Evolutionary conservation across 35 echinoderm and acorn worm genomes (phyloP).

Genomic region (Ophiothrix spiculata): DNA sequence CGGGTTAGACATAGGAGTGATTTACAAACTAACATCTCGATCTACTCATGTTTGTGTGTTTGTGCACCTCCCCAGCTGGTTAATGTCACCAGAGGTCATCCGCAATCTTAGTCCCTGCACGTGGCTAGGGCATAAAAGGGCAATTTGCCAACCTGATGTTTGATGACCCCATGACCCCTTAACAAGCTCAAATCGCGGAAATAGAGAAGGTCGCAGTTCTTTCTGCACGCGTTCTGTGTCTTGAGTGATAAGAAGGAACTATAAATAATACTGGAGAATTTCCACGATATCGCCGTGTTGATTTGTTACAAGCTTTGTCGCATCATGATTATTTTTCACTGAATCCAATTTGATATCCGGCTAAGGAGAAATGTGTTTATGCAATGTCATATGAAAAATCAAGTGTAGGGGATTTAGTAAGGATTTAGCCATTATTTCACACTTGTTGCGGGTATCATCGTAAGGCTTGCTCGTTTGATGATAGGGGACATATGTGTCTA

Average conservation of each 20-base stretch:
- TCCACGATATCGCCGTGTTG: background rate
- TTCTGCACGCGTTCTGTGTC: conserved; percentile 6
- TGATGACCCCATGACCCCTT: background rate
- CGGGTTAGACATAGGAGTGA: background rate
- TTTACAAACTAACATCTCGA: background rate
- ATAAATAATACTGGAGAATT: background rate
- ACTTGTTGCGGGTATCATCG: background rate
- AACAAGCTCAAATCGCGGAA: conserved; percentile 1
- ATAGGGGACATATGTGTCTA: background rate
- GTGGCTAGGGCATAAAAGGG: background rate
- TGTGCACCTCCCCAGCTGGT: background rate
- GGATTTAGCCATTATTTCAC: background rate
- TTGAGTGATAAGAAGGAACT: background rate
- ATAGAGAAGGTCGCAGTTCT: background rate
- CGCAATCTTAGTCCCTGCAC: background rate
- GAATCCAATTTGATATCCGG: background rate
- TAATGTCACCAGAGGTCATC: background rate
- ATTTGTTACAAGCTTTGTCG: background rate
- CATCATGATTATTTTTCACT: background rate
- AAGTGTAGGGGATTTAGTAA: background rate
- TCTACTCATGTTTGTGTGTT: background rate
- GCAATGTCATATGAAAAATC: conserved; percentile 2
- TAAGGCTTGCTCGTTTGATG: background rate
- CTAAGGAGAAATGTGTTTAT: background rate
- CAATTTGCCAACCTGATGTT: background rate